Evolutionary conservation across 64 coral and sea anemone species (phyloP).

Genomic region (Catalaphyllia jardinei): DNA sequence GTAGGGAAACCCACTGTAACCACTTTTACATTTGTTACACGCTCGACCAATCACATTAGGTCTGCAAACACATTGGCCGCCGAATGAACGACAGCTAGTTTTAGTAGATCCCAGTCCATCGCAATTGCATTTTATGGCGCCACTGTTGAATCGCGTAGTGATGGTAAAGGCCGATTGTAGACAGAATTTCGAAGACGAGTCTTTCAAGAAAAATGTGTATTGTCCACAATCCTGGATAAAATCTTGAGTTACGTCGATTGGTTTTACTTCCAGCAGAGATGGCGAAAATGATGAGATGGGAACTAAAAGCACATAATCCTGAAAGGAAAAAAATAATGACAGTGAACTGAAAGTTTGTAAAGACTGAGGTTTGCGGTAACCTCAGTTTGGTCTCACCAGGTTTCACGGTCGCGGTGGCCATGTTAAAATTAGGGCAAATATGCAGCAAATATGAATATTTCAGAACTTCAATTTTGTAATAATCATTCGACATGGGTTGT

Average conservation of each 20-base stretch:
- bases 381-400: no score
- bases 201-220: constrained; percentile 59
- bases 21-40: constrained; percentile 85
- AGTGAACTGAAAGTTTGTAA: not conserved
- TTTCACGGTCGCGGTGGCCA: no score
- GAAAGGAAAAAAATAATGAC: not conserved
- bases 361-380: no score
- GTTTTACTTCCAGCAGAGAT: constrained; percentile 68
- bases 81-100: constrained; percentile 75
- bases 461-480: no score
- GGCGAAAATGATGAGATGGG: constrained; percentile 65
- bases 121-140: constrained; percentile 74
- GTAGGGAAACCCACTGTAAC: constrained; percentile 80
- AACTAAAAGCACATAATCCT: constrained; percentile 93
- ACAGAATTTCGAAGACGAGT: constrained; percentile 75
- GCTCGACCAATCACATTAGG: constrained; percentile 92
- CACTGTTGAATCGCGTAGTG: constrained; percentile 75
- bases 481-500: no score
- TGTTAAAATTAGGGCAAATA: not conserved
- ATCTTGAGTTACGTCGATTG: constrained; percentile 67
- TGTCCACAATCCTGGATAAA: constrained; percentile 80
- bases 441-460: no score
- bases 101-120: constrained; percentile 64
- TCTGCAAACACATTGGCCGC: constrained; percentile 85
- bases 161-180: constrained; percentile 78